Conservation (phyloP, 2,888 invertebrate species). For the Troides oblongomaculatus region DNA sequence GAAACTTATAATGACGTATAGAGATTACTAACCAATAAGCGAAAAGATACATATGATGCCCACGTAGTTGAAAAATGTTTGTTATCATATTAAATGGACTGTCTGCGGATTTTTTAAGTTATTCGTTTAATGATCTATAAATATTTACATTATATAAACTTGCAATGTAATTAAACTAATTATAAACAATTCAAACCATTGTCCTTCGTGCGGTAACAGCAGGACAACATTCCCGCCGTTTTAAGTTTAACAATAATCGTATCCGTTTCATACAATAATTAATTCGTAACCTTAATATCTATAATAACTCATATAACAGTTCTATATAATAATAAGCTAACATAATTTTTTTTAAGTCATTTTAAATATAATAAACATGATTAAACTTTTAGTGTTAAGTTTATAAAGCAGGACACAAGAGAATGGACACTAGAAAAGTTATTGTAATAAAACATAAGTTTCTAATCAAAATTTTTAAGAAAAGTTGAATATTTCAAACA, state of each 20-base stretch:
- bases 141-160: background rate
- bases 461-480: too few species aligned
- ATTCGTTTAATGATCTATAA: background rate
- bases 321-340: constrained; percentile 3
- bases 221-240: constrained; percentile 39
- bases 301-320: constrained; percentile 3
- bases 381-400: background rate
- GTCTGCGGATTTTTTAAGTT: too few species aligned
- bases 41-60: too few species aligned
- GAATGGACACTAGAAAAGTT: background rate
- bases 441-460: background rate
- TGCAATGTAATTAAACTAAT: constrained; percentile 5
- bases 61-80: too few species aligned
- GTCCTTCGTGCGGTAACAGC: constrained; percentile 31
- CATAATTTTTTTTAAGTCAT: background rate
- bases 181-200: constrained; percentile 7
- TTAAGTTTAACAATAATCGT: constrained; percentile 30
- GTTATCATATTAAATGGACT: too few species aligned
- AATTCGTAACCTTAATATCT: constrained; percentile 6
- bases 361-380: background rate
- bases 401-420: background rate
- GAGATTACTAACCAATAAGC: too few species aligned
- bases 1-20: too few species aligned
- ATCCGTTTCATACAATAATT: constrained; percentile 33
- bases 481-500: too few species aligned